Evolutionary conservation across 1,140 invertebrate genomes (phyloP).

Genomic region (Chymomyza costata): DNA sequence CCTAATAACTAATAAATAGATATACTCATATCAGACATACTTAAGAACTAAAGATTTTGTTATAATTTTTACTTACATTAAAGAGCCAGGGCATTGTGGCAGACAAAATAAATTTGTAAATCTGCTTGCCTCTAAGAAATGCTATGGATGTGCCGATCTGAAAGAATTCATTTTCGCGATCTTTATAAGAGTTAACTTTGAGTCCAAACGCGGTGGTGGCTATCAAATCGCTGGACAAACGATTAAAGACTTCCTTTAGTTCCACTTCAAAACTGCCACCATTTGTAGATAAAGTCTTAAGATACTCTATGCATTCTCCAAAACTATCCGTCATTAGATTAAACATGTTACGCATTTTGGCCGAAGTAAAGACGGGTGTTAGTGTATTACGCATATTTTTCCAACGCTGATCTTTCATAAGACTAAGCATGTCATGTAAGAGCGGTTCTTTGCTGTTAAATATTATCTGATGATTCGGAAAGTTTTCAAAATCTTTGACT

Average conservation of each 20-base stretch:
- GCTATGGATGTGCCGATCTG: conserved; percentile 72
- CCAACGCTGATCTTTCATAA: conserved; percentile 78
- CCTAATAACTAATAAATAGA: conserved; percentile 38
- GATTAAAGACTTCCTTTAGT: conserved; percentile 75
- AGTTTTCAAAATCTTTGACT: conserved; percentile 82
- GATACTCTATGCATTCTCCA: conserved; percentile 44
- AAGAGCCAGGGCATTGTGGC: conserved; percentile 29
- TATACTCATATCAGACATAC: too few species aligned
- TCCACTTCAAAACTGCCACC: conserved; percentile 65
- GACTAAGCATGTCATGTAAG: conserved; percentile 76
- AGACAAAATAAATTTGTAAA: conserved; percentile 51
- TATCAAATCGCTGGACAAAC: conserved; percentile 77
- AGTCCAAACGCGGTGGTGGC: conserved; percentile 77
- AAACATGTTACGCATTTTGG: conserved; percentile 78
- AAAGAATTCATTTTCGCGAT: conserved; percentile 76
- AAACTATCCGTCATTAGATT: conserved; percentile 74
- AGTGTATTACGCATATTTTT: conserved; percentile 78
- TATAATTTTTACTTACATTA: conserved; percentile 17
- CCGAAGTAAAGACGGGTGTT: conserved; percentile 79
- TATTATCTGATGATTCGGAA: conserved; percentile 77
- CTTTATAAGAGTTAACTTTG: conserved; percentile 75
- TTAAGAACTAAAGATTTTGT: neutral
- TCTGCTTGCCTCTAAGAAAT: conserved; percentile 53
- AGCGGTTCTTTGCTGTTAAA: conserved; percentile 77
- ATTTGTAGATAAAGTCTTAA: conserved; percentile 10